Conservation (phyloP, 1,140 invertebrate species). For the Drosophila pruinosa region DNA sequence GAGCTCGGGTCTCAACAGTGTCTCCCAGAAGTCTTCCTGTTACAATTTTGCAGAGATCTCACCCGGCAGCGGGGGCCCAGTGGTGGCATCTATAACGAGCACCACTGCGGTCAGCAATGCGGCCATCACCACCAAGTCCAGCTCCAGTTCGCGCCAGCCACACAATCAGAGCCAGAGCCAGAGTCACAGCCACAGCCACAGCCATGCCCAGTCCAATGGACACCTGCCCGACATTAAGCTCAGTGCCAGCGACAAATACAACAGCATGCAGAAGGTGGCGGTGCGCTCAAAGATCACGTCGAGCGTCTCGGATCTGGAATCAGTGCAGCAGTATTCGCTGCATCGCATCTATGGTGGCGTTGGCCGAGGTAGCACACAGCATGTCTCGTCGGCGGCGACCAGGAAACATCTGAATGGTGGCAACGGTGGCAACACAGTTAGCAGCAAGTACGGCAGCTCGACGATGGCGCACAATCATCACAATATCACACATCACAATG, state of each 20-base stretch:
- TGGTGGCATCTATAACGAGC: slow-evolving; percentile 76
- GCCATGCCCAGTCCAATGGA: slow-evolving; percentile 69
- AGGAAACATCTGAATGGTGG: slow-evolving; percentile 68
- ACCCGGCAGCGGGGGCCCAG: slow-evolving; percentile 62
- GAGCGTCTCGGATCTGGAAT: slow-evolving; percentile 79
- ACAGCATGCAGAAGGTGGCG: slow-evolving; percentile 80
- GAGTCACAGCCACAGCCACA: slow-evolving; percentile 32
- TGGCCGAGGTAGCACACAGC: slow-evolving; percentile 65
- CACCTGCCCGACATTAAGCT: slow-evolving; percentile 81
- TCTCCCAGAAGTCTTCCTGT: slow-evolving; percentile 80
- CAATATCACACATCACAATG: slow-evolving; percentile 72
- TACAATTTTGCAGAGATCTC: slow-evolving; percentile 80
- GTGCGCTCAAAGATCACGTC: slow-evolving; percentile 81
- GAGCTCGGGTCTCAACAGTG: slow-evolving; percentile 70
- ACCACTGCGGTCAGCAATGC: slow-evolving; percentile 80
- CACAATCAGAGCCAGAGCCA: slow-evolving; percentile 30
- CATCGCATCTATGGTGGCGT: slow-evolving; percentile 74
- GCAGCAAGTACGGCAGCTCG: slow-evolving; percentile 60
- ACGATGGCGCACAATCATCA: slow-evolving; percentile 73
- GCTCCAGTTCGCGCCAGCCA: slow-evolving; percentile 43
- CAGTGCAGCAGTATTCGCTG: slow-evolving; percentile 79
- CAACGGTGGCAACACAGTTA: slow-evolving; percentile 29
- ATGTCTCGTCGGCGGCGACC: slow-evolving; percentile 69
- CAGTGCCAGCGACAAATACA: slow-evolving; percentile 78
- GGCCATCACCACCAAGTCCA: slow-evolving; percentile 70